phyloP scores from a whole-genome alignment of 2,797 vertebrate species.

The Lepilemur septentrionalis region DNA sequence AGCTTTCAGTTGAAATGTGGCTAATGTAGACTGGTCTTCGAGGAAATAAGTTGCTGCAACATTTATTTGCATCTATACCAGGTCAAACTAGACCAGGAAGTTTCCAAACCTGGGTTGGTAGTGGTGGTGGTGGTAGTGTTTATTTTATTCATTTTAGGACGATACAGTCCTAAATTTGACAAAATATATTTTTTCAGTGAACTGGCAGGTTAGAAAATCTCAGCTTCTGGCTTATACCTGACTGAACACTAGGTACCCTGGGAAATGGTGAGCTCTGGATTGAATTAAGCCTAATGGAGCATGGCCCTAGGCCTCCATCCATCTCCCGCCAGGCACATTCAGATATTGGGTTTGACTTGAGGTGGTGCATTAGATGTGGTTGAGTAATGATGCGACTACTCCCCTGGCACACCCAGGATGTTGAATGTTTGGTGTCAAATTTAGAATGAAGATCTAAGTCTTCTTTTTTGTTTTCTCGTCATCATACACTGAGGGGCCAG shows the following conservation, averaged over 20 bases:
- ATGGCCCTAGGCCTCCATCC: constrained; percentile 18
- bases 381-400: constrained; percentile 9
- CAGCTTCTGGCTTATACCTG: not conserved
- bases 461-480: not conserved
- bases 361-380: not conserved
- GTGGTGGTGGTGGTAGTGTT: not conserved
- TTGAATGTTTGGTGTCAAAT: constrained; percentile 5
- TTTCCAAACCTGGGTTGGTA: not conserved
- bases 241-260: not conserved
- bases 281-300: constrained; percentile 50
- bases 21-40: not conserved
- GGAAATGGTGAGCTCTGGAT: constrained; percentile 42
- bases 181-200: constrained; percentile 24
- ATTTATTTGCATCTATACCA: not conserved
- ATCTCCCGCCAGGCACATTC: constrained; percentile 27
- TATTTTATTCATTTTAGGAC: not conserved
- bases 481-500: not conserved
- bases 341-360: constrained; percentile 35
- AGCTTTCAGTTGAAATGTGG: not conserved
- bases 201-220: constrained; percentile 21
- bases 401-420: not conserved
- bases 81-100: not conserved
- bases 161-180: constrained; percentile 10
- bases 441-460: constrained; percentile 10
- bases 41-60: not conserved